phyloP scores from a whole-genome alignment of 2,797 vertebrate species.

The Siniperca undulata region DNA sequence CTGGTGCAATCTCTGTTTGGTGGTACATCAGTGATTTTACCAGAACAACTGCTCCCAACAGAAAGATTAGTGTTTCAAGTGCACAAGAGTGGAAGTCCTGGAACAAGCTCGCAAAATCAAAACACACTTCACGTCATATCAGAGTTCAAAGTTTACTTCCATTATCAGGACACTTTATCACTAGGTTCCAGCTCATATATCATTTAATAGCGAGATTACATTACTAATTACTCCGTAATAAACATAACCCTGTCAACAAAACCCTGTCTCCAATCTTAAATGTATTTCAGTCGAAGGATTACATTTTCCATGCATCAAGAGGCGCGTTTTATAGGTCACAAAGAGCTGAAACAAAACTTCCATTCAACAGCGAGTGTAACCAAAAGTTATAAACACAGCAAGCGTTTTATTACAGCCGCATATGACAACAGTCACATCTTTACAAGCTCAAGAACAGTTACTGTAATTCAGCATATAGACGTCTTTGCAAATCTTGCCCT shows the following conservation, averaged over 20 bases:
- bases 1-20: constrained; percentile 15
- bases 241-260: neutral
- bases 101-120: constrained; percentile 19
- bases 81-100: constrained; percentile 11
- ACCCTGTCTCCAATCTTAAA: neutral
- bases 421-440: constrained; percentile 67
- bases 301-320: neutral
- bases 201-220: constrained; percentile 25
- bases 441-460: constrained; percentile 30
- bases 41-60: constrained; percentile 48
- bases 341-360: constrained; percentile 47
- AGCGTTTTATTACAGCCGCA: constrained; percentile 46
- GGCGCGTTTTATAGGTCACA: neutral
- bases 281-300: neutral
- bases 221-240: constrained; percentile 10
- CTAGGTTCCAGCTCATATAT: constrained; percentile 15
- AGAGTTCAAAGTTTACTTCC: constrained; percentile 58
- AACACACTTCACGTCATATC: constrained; percentile 21
- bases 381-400: constrained; percentile 25
- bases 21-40: constrained; percentile 24
- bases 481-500: constrained; percentile 36
- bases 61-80: constrained; percentile 35
- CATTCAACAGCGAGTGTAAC: constrained; percentile 30
- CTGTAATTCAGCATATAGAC: constrained; percentile 20
- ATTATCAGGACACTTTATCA: constrained; percentile 38